Percentiles rank a stretch among this genome's conserved stretches.
Evolutionary conservation across 2,113 vertebrate genomes (phyloP).

Genomic region (Lepus americanus): DNA sequence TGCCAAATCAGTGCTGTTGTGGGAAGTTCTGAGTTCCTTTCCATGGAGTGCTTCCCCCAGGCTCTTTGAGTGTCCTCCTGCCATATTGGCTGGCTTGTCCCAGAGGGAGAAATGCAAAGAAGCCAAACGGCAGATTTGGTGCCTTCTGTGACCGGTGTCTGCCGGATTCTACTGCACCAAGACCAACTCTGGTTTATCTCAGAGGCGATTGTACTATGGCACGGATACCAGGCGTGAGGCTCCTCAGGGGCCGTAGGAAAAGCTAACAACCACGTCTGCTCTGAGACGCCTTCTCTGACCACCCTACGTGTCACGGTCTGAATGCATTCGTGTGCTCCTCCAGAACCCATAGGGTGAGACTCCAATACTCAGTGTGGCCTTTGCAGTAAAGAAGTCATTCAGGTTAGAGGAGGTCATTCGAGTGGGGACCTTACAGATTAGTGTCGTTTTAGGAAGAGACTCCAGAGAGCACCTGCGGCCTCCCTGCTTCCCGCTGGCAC

Average conservation of each 20-base stretch:
- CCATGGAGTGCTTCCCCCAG: neutral
- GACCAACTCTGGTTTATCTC: neutral
- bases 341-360: neutral
- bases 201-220: neutral
- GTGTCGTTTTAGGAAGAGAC: neutral
- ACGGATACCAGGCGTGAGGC: neutral
- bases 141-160: neutral
- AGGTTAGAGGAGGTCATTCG: conserved; percentile 12
- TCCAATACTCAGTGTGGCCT: neutral
- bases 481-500: neutral
- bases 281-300: conserved; percentile 15
- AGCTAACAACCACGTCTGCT: neutral
- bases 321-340: neutral
- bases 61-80: neutral
- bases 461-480: neutral
- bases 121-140: neutral
- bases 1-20: neutral
- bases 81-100: neutral
- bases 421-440: neutral
- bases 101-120: neutral
- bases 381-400: neutral
- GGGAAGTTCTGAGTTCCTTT: neutral
- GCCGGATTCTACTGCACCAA: neutral
- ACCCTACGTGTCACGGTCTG: neutral
- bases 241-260: neutral